Percentiles rank a stretch among this genome's conserved stretches.
Conservation (phyloP, 2,888 invertebrate species). For the Tiphia femorata region DNA sequence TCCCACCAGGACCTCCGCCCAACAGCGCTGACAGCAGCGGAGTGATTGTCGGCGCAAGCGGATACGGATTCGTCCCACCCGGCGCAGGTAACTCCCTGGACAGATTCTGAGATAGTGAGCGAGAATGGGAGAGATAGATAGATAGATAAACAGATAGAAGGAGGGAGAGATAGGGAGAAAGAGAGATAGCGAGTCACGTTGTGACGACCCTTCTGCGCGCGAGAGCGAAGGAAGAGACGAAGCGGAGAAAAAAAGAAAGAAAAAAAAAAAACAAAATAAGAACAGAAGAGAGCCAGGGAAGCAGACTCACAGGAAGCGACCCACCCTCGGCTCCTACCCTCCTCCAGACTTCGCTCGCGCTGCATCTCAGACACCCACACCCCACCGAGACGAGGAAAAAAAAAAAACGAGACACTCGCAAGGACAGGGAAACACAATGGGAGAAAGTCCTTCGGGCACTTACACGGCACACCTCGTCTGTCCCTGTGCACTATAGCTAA, state of each 20-base stretch:
- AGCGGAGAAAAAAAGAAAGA: conserved; percentile 1
- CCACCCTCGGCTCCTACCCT: not conserved
- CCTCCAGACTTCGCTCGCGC: too few species aligned
- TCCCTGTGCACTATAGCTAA: conserved; percentile 34
- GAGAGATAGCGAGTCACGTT: not conserved
- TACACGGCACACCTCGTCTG: conserved; percentile 10
- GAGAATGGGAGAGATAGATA: not conserved
- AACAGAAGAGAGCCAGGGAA: not conserved
- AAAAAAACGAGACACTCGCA: not conserved
- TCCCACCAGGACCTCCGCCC: conserved; percentile 78
- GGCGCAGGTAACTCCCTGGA: conserved; percentile 75
- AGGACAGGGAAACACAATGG: not conserved
- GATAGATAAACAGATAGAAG: too few species aligned
- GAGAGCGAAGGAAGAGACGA: not conserved
- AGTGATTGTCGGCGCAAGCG: conserved; percentile 85
- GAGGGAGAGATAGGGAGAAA: too few species aligned
- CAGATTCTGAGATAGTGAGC: conserved; percentile 52
- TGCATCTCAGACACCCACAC: too few species aligned
- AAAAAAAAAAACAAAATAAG: not conserved
- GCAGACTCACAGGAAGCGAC: not conserved
- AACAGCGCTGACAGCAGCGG: conserved; percentile 80
- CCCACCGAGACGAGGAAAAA: conserved; percentile 19
- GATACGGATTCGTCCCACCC: conserved; percentile 88
- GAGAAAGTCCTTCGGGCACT: conserved; percentile 2
- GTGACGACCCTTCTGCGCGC: not conserved